A percentile compares a stretch with the other conserved stretches of the same genome.
Conservation (phyloP, 2,888 invertebrate species). For the Phortica okadai region DNA sequence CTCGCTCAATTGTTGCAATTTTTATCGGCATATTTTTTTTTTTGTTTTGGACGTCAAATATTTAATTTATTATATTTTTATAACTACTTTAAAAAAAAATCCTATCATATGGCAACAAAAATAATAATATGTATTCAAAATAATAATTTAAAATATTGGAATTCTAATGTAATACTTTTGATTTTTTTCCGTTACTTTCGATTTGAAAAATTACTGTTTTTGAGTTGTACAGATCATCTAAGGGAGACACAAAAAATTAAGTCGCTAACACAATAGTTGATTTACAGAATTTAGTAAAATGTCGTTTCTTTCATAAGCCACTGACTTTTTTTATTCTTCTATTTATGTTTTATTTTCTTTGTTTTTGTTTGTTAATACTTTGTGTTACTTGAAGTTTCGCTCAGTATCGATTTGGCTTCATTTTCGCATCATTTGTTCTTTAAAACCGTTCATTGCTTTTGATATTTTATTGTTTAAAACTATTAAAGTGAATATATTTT, state of each 20-base stretch:
- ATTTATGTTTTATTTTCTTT: neutral
- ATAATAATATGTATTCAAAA: constrained; percentile 48
- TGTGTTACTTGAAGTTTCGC: constrained; percentile 10
- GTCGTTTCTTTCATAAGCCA: no score
- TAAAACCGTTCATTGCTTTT: constrained; percentile 29
- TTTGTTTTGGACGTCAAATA: constrained; percentile 44
- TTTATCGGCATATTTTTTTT: neutral
- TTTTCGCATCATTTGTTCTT: constrained; percentile 6
- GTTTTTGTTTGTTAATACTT: constrained; percentile 9
- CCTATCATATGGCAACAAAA: constrained; percentile 41
- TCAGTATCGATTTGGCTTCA: neutral
- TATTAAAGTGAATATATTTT: neutral
- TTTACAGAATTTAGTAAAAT: no score
- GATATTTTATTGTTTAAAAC: neutral
- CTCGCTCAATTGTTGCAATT: constrained; percentile 53
- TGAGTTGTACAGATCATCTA: neutral
- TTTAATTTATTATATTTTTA: constrained; percentile 24
- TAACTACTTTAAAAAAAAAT: constrained; percentile 9
- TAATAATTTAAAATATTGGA: constrained; percentile 53
- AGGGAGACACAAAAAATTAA: neutral
- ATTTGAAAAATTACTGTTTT: constrained; percentile 10
- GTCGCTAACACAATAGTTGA: no score
- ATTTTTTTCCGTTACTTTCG: constrained; percentile 35
- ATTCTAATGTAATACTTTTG: constrained; percentile 67
- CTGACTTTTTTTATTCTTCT: constrained; percentile 47